phyloP scores from a whole-genome alignment of 2,797 vertebrate genomes.

The Parauchenoglanis punctatus region DNA sequence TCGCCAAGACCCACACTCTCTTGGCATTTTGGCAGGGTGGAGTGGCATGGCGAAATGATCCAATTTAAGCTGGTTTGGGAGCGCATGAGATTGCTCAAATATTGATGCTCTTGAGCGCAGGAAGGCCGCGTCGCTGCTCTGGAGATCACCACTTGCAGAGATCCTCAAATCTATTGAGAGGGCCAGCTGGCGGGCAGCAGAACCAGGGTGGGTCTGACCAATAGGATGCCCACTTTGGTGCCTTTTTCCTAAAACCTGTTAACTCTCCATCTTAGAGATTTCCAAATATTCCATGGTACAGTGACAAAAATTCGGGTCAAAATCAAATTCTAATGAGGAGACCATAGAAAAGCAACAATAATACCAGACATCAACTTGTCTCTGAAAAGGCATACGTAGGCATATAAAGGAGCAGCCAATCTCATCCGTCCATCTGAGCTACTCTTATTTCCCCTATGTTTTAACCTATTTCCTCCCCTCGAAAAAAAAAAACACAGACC shows the following conservation, averaged over 20 bases:
- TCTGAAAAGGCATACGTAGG: conserved; percentile 9
- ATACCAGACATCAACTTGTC: neutral
- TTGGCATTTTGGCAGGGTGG: conserved; percentile 84
- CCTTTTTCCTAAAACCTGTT: conserved; percentile 16
- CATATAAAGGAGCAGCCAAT: conserved; percentile 10
- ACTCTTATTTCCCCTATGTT: conserved; percentile 45
- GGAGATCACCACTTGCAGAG: conserved; percentile 66
- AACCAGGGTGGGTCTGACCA: conserved; percentile 69
- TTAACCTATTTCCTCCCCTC: conserved; percentile 47
- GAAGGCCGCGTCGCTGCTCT: conserved; percentile 63
- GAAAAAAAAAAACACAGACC: conserved; percentile 23
- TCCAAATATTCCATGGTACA: neutral
- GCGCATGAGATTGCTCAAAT: conserved; percentile 82
- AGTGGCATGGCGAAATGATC: conserved; percentile 79
- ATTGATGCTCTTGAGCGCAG: conserved; percentile 72
- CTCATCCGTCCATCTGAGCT: conserved; percentile 31
- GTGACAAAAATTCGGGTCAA: too few relatives aligned
- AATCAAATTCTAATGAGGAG: neutral
- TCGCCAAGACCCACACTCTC: conserved; percentile 81
- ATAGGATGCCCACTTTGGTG: conserved; percentile 54
- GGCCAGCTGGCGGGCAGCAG: conserved; percentile 77
- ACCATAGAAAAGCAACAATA: neutral
- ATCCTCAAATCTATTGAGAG: conserved; percentile 69
- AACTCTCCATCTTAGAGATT: neutral
- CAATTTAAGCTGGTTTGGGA: conserved; percentile 83